A percentile compares a stretch with the other conserved stretches of the same genome.
phyloP scores from a whole-genome alignment of 2,888 invertebrate genomes.

The Lochmaea crataegi region DNA sequence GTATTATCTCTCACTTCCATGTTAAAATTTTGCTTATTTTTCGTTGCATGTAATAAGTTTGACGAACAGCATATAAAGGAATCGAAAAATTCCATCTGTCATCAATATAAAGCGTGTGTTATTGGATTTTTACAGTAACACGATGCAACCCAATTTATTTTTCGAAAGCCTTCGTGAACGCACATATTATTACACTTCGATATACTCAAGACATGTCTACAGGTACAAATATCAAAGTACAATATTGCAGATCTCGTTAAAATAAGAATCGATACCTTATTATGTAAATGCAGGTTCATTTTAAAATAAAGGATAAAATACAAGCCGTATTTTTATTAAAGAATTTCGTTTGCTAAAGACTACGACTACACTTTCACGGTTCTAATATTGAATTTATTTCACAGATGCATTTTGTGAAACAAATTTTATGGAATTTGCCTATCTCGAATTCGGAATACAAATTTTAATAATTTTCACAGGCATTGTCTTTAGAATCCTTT shows the following conservation, averaged over 20 bases:
- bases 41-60: background rate
- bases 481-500: too few relatives aligned
- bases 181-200: background rate
- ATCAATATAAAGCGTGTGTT: background rate
- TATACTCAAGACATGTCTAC: background rate
- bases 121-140: background rate
- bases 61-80: background rate
- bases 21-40: background rate
- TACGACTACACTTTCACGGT: background rate
- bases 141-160: background rate
- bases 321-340: slow-evolving; percentile 27
- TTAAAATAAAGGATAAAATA: slow-evolving; percentile 18
- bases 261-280: slow-evolving; percentile 29
- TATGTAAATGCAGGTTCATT: slow-evolving; percentile 27
- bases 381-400: background rate
- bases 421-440: too few relatives aligned
- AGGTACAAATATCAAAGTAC: slow-evolving; percentile 11
- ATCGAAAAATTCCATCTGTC: background rate
- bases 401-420: background rate
- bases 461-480: too few relatives aligned
- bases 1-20: too few relatives aligned
- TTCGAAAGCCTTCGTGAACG: background rate
- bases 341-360: background rate
- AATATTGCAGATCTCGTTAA: slow-evolving; percentile 23
- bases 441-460: too few relatives aligned